Evolutionary conservation across 2,113 vertebrate genomes (phyloP).

Genomic region (Mesembrinibis cayennensis): DNA sequence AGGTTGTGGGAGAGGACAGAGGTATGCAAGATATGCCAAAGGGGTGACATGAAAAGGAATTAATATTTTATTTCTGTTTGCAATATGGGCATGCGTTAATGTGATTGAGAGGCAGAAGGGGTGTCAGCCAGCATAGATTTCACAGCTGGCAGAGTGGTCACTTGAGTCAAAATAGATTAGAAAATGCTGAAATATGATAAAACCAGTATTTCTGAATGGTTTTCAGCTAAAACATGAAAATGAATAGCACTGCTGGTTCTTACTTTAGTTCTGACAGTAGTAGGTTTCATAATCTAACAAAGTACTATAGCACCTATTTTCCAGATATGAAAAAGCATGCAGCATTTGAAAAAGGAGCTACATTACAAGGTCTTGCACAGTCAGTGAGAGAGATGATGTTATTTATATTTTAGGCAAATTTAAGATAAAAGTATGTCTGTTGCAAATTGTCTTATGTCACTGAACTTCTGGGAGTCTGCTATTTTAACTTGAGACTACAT

Average conservation of each 20-base stretch:
- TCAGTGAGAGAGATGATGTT: not conserved
- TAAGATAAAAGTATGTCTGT: not conserved
- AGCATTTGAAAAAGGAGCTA: not conserved
- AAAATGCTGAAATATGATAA: not conserved
- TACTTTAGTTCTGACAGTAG: not conserved
- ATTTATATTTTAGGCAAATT: not conserved
- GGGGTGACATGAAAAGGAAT: not conserved
- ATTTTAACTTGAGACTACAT: not conserved
- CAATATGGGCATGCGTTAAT: not conserved
- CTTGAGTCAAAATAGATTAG: not conserved
- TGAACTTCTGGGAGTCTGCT: not conserved
- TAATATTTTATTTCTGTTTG: not conserved
- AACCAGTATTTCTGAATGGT: not conserved
- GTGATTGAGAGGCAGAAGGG: not conserved
- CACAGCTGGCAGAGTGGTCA: not conserved
- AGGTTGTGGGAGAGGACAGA: constrained; percentile 15
- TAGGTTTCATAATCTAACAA: not conserved
- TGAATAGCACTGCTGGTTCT: not conserved
- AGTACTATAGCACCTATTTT: not conserved
- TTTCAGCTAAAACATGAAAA: not conserved
- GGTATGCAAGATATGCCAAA: not conserved
- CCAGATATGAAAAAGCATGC: not conserved
- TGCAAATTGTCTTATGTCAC: not conserved
- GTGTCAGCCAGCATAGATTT: not conserved
- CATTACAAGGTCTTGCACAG: not conserved